These are phyloP conservation scores for Sebastes ruberrimus DNA, from an alignment of 2,797 vertebrate species.

Conservation along the genomic window DNA sequence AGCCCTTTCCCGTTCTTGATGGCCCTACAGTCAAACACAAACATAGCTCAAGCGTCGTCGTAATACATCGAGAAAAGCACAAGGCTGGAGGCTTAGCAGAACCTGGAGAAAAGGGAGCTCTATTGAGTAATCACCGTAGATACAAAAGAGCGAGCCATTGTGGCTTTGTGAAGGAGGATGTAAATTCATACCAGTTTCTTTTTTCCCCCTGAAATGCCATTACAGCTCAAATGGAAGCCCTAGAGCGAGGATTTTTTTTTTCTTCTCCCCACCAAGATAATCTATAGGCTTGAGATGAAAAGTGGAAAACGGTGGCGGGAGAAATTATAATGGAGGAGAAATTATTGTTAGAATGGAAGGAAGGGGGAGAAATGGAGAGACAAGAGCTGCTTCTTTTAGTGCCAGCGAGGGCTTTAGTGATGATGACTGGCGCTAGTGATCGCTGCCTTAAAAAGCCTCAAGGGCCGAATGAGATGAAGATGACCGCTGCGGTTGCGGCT, in stretches of 20 bases:
- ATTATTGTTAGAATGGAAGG: slow-evolving; percentile 16
- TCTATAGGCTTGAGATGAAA: slow-evolving; percentile 37
- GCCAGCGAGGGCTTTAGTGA: slow-evolving; percentile 25
- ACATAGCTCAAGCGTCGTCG: neutral
- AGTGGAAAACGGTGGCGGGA: neutral
- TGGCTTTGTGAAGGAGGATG: slow-evolving; percentile 26
- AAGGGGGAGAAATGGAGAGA: slow-evolving; percentile 25
- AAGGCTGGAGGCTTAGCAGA: slow-evolving; percentile 8
- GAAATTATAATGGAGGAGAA: slow-evolving; percentile 12
- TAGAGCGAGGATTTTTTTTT: slow-evolving; percentile 4
- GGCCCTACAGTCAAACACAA: slow-evolving; percentile 81
- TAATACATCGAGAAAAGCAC: neutral
- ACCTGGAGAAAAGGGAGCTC: slow-evolving; percentile 29
- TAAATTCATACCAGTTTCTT: slow-evolving; percentile 35
- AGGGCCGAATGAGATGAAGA: slow-evolving; percentile 45
- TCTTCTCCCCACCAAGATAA: neutral
- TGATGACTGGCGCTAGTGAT: slow-evolving; percentile 30
- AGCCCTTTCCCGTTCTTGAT: slow-evolving; percentile 97
- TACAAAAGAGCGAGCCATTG: slow-evolving; percentile 24
- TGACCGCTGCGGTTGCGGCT: slow-evolving; percentile 5
- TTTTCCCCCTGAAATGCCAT: slow-evolving; percentile 32
- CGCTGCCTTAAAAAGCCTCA: slow-evolving; percentile 32
- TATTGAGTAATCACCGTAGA: slow-evolving; percentile 22
- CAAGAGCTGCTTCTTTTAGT: slow-evolving; percentile 18
- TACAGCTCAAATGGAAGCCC: slow-evolving; percentile 31